These are phyloP conservation scores for Channa maculata DNA, from an alignment of 2,113 vertebrate species.

Conservation along the genomic window DNA sequence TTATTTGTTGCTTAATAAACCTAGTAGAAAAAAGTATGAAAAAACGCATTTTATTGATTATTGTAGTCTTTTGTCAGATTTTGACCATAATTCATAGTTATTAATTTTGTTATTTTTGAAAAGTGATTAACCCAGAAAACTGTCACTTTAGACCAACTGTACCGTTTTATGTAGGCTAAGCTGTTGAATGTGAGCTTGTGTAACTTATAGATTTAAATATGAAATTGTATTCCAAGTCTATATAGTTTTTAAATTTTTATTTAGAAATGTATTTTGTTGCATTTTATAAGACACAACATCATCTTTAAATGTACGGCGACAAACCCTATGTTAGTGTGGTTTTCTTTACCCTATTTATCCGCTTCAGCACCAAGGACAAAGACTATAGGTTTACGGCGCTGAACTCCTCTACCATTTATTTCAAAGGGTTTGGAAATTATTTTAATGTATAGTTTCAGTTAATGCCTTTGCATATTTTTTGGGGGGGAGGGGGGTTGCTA, in stretches of 20 bases:
- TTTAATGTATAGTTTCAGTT: background rate
- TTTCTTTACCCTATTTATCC: background rate
- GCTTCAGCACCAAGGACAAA: conserved; percentile 86
- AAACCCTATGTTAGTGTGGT: background rate
- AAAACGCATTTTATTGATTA: too few relatives aligned
- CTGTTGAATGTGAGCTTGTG: background rate
- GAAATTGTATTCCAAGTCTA: background rate
- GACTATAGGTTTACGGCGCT: conserved; percentile 1
- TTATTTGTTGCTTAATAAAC: too few relatives aligned
- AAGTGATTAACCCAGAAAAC: background rate
- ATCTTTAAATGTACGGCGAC: background rate
- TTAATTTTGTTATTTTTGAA: too few relatives aligned
- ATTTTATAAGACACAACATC: accelerated
- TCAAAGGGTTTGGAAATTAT: background rate
- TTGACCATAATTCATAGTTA: too few relatives aligned
- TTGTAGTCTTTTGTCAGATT: too few relatives aligned
- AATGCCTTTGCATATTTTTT: background rate
- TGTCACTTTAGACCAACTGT: background rate
- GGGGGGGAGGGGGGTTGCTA: too few relatives aligned
- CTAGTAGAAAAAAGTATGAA: too few relatives aligned
- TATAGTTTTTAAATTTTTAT: background rate
- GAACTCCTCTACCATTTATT: background rate
- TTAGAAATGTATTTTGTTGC: background rate
- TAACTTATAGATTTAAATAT: background rate
- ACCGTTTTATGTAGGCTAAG: background rate